Percentiles rank a stretch among this genome's conserved stretches.
Evolutionary conservation across 2,888 invertebrate species (phyloP).

Genomic region (Nineta flava): DNA sequence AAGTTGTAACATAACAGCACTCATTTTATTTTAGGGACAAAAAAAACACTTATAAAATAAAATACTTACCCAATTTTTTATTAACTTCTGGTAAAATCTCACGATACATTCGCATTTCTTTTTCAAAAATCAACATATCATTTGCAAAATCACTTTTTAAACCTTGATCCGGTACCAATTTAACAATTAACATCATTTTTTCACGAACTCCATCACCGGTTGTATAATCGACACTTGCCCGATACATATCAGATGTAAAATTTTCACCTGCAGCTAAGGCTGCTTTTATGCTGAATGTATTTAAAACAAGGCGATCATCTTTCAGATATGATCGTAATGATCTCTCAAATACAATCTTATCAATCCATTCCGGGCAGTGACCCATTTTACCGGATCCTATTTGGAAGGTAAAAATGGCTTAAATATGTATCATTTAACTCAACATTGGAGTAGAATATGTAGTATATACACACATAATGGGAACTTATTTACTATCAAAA

Average conservation of each 20-base stretch:
- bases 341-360: slow-evolving; percentile 18
- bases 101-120: slow-evolving; percentile 29
- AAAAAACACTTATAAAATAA: neutral
- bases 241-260: slow-evolving; percentile 21
- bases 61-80: slow-evolving; percentile 6
- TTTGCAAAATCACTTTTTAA: slow-evolving; percentile 28
- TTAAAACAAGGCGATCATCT: slow-evolving; percentile 15
- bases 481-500: too few relatives aligned
- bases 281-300: slow-evolving; percentile 16
- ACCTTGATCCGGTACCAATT: slow-evolving; percentile 21
- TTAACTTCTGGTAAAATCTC: slow-evolving; percentile 13
- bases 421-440: too few relatives aligned
- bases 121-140: slow-evolving; percentile 28
- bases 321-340: slow-evolving; percentile 16
- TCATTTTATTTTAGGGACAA: too few relatives aligned
- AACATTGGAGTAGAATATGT: too few relatives aligned
- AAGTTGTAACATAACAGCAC: too few relatives aligned
- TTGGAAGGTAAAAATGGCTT: too few relatives aligned
- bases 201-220: slow-evolving; percentile 7
- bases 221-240: slow-evolving; percentile 16
- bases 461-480: too few relatives aligned
- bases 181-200: slow-evolving; percentile 20
- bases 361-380: slow-evolving; percentile 17
- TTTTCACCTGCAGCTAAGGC: slow-evolving; percentile 21
- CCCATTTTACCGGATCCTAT: neutral